A percentile compares a stretch with the other conserved stretches of the same genome.
Evolutionary conservation across 2,888 invertebrate species (phyloP).

Genomic region (Pandemis heparana): DNA sequence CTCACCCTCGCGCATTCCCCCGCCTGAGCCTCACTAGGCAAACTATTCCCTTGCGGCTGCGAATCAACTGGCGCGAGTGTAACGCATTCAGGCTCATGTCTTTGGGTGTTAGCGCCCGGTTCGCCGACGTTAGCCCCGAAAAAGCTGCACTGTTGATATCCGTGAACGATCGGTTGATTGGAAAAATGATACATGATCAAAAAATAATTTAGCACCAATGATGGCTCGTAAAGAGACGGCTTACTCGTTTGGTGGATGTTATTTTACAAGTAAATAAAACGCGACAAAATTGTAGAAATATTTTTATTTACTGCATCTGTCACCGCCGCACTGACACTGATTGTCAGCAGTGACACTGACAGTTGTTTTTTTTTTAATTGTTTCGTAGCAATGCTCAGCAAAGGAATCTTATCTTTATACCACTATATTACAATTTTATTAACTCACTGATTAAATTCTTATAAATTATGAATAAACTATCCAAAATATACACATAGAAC

Average conservation of each 20-base stretch:
- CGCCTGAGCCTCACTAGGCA: neutral
- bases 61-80: neutral
- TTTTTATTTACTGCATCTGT: neutral
- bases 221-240: neutral
- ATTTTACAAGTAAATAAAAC: neutral
- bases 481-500: neutral
- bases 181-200: slow-evolving; percentile 52
- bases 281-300: neutral
- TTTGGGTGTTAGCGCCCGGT: slow-evolving; percentile 45
- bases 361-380: neutral
- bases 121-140: slow-evolving; percentile 42
- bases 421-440: neutral
- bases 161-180: slow-evolving; percentile 68
- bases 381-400: neutral
- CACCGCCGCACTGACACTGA: neutral
- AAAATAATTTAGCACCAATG: neutral
- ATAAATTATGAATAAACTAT: neutral
- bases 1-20: neutral
- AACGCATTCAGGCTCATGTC: neutral
- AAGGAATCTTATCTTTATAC: neutral
- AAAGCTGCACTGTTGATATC: slow-evolving; percentile 50
- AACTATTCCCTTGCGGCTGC: neutral
- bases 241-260: neutral
- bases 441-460: neutral
- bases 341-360: neutral